Conservation (phyloP, 2,113 vertebrate species). For the Ranitomeya variabilis region DNA sequence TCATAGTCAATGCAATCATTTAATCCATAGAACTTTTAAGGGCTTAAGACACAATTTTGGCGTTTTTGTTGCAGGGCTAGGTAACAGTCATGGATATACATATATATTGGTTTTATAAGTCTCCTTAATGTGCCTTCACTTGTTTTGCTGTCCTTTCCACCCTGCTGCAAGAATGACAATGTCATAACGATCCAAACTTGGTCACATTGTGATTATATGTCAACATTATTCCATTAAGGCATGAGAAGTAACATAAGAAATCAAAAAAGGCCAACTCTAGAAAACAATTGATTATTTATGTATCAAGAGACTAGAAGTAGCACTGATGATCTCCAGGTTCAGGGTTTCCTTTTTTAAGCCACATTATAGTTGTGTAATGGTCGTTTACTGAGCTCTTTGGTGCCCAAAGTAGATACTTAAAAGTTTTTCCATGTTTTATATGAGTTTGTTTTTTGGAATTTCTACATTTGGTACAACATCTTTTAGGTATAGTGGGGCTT, state of each 20-base stretch:
- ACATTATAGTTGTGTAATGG: not conserved
- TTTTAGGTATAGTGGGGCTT: not conserved
- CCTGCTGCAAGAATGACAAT: not conserved
- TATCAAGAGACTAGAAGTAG: not conserved
- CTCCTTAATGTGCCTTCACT: constrained; percentile 40
- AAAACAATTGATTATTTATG: not conserved
- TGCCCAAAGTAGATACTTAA: not conserved
- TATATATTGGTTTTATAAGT: not conserved
- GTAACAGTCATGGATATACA: not conserved
- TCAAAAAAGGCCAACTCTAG: not conserved
- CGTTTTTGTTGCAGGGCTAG: not conserved
- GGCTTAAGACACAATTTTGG: not conserved
- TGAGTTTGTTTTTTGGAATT: not conserved
- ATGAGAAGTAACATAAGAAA: not conserved
- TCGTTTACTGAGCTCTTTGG: not conserved
- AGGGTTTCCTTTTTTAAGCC: not conserved
- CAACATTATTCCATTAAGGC: not conserved
- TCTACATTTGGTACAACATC: not conserved
- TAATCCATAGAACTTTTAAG: not conserved
- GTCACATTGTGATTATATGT: not conserved
- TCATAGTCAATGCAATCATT: not conserved
- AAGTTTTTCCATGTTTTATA: not conserved
- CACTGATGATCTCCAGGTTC: not conserved
- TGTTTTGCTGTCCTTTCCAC: not conserved
- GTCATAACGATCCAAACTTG: not conserved